Conservation (phyloP, 1,140 invertebrate genomes). For the Wiebesia pumilae region DNA sequence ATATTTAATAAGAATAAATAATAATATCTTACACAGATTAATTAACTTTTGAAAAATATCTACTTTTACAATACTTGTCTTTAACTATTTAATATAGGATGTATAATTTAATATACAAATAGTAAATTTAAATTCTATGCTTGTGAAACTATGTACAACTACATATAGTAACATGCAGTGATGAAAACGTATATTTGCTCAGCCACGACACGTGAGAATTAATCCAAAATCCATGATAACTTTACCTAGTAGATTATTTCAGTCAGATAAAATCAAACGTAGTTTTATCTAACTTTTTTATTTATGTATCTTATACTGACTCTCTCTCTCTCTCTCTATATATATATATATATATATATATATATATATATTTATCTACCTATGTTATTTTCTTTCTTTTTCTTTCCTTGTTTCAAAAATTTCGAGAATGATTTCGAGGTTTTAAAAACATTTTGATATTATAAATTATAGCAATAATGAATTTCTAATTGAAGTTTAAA, state of each 20-base stretch:
- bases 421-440: no score
- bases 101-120: background rate
- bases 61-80: no score
- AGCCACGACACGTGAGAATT: background rate
- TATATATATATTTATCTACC: no score
- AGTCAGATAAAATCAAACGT: background rate
- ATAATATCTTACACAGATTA: no score
- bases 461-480: no score
- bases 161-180: conserved; percentile 11
- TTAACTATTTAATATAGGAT: background rate
- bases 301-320: background rate
- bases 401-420: no score
- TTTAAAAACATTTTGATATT: no score
- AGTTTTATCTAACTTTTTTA: conserved; percentile 31
- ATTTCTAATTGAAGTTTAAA: no score
- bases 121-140: background rate
- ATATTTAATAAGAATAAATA: no score
- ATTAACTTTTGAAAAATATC: no score
- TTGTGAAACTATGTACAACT: background rate
- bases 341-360: no score
- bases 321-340: background rate
- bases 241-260: background rate
- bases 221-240: background rate
- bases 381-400: no score
- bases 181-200: conserved; percentile 41